Percentiles rank a stretch among this genome's conserved stretches.
These are phyloP conservation scores for Erebia palarica DNA, from an alignment of 2,888 invertebrate genomes.

Conservation along the genomic window DNA sequence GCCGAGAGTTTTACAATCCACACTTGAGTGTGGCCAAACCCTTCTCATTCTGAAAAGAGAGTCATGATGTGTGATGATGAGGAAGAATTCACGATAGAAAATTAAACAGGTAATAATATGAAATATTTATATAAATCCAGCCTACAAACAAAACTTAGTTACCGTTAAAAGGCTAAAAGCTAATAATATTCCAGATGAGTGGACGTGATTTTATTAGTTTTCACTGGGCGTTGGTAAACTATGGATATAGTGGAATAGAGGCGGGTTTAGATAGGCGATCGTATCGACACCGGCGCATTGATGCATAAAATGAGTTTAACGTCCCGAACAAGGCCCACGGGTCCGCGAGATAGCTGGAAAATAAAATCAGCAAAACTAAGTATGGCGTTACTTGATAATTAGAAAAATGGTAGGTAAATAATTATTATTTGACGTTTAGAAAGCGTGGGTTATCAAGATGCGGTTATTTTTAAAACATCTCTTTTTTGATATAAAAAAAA, in stretches of 20 bases:
- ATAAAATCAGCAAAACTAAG: background rate
- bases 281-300: constrained; percentile 21
- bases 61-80: too few relatives aligned
- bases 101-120: too few relatives aligned
- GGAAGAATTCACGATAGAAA: too few relatives aligned
- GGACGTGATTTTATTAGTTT: constrained; percentile 29
- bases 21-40: too few relatives aligned
- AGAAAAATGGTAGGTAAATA: background rate
- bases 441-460: too few relatives aligned
- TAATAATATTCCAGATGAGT: constrained; percentile 29
- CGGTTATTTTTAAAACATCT: too few relatives aligned
- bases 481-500: too few relatives aligned
- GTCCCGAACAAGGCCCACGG: constrained; percentile 18
- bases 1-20: too few relatives aligned
- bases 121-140: constrained; percentile 9
- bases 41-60: too few relatives aligned
- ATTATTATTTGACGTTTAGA: too few relatives aligned
- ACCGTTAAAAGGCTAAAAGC: constrained; percentile 26
- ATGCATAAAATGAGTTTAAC: constrained; percentile 28
- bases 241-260: background rate
- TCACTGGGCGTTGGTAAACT: constrained; percentile 8
- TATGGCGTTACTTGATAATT: background rate
- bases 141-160: constrained; percentile 10
- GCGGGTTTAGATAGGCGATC: constrained; percentile 17
- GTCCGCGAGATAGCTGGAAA: constrained; percentile 12